phyloP scores from a whole-genome alignment of 2,888 invertebrate species.

The Brachyptera putata region DNA sequence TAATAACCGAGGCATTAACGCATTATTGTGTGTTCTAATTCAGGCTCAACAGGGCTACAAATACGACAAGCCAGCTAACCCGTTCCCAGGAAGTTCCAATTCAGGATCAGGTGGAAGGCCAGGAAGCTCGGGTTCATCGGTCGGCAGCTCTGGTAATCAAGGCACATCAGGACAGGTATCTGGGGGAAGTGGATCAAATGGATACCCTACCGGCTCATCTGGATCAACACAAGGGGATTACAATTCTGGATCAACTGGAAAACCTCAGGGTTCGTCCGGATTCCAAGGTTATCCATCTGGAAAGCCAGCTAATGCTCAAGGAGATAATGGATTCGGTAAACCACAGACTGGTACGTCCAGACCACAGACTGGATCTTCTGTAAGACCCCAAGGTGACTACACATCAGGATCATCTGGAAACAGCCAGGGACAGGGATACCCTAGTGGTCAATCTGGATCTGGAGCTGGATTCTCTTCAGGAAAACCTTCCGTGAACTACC shows the following conservation, averaged over 20 bases:
- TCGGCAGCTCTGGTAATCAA: slow-evolving; percentile 27
- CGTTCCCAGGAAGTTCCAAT: slow-evolving; percentile 43
- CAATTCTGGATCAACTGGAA: slow-evolving; percentile 22
- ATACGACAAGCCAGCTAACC: slow-evolving; percentile 65
- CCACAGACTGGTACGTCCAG: slow-evolving; percentile 32
- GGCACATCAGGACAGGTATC: too few relatives aligned
- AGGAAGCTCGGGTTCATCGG: slow-evolving; percentile 27
- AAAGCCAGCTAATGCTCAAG: slow-evolving; percentile 34
- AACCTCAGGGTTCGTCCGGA: slow-evolving; percentile 32
- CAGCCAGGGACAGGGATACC: slow-evolving; percentile 21
- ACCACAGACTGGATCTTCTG: slow-evolving; percentile 33
- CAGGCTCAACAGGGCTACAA: slow-evolving; percentile 67
- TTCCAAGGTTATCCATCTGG: slow-evolving; percentile 36
- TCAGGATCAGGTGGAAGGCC: too few relatives aligned
- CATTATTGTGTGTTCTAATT: slow-evolving; percentile 14
- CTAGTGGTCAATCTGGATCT: background rate
- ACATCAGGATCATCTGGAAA: slow-evolving; percentile 32
- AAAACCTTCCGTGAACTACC: background rate
- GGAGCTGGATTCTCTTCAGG: background rate
- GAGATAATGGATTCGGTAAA: slow-evolving; percentile 36
- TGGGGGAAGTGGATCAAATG: slow-evolving; percentile 29
- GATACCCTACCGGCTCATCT: slow-evolving; percentile 23
- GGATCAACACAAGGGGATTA: slow-evolving; percentile 33
- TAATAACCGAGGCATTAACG: background rate
- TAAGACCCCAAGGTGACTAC: slow-evolving; percentile 36